phyloP scores from a whole-genome alignment of 1,140 invertebrate species.

The Spodoptera frugiperda region DNA sequence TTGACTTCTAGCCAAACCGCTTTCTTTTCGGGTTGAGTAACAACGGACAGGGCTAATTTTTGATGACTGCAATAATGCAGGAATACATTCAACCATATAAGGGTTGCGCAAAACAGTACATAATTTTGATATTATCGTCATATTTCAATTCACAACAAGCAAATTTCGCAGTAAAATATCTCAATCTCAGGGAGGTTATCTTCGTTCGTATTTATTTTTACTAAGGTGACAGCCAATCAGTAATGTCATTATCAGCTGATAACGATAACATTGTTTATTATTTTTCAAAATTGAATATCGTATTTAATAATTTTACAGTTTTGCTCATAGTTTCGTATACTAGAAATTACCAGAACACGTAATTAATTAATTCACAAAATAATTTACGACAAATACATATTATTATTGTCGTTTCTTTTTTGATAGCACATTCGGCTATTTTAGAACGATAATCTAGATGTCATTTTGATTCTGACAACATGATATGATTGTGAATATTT shows the following conservation, averaged over 20 bases:
- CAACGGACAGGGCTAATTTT: constrained; percentile 59
- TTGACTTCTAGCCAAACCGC: constrained; percentile 71
- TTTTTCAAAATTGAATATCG: not conserved
- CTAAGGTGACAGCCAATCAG: no score
- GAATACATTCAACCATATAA: constrained; percentile 60
- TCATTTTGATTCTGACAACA: not conserved
- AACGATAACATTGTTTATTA: not conserved
- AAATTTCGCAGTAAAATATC: not conserved
- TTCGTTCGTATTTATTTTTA: constrained; percentile 17
- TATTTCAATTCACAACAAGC: constrained; percentile 46
- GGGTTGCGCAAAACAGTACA: constrained; percentile 61
- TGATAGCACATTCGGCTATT: not conserved
- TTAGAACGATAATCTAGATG: not conserved
- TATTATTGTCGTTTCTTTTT: no score
- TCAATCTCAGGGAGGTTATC: not conserved
- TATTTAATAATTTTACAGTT: not conserved
- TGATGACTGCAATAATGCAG: constrained; percentile 57
- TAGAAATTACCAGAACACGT: no score
- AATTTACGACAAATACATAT: no score
- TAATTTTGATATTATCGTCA: constrained; percentile 80
- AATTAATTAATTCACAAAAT: no score
- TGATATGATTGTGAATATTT: not conserved
- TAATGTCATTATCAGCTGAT: constrained; percentile 22
- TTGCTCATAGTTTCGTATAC: not conserved
- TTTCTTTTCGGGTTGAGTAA: constrained; percentile 73